Conservation (phyloP, 2,797 vertebrate genomes). For the Lemur catta region DNA sequence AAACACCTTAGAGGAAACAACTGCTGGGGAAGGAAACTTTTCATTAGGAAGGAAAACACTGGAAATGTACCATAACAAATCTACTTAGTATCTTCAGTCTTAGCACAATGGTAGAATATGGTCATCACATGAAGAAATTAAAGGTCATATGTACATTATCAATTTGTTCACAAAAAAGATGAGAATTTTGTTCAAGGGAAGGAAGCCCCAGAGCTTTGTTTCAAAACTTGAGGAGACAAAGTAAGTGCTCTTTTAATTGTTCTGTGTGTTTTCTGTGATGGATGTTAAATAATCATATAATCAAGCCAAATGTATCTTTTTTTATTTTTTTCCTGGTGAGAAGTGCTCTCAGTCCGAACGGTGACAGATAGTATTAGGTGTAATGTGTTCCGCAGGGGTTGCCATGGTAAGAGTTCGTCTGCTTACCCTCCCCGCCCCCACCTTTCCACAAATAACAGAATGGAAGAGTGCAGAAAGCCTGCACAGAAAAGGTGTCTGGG, state of each 20-base stretch:
- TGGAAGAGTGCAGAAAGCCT: constrained; percentile 23
- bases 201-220: background rate
- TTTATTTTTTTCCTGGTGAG: background rate
- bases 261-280: constrained; percentile 25
- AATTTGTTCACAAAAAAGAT: background rate
- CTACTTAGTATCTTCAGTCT: background rate
- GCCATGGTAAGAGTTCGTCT: constrained; percentile 67
- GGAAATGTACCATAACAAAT: background rate
- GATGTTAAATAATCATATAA: constrained; percentile 48
- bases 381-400: constrained; percentile 45
- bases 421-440: background rate
- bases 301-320: constrained; percentile 16
- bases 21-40: background rate
- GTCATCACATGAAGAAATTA: background rate
- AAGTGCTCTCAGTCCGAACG: constrained; percentile 37
- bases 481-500: constrained; percentile 16
- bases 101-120: background rate
- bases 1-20: background rate
- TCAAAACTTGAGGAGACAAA: background rate
- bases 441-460: constrained; percentile 66
- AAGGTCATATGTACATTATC: background rate
- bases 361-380: constrained; percentile 34
- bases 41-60: background rate
- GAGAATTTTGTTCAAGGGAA: background rate
- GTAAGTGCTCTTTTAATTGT: background rate